Conservation (phyloP, 37 sponge, comb jelly and placozoan genomes). For the Theonella swinhoei region DNA sequence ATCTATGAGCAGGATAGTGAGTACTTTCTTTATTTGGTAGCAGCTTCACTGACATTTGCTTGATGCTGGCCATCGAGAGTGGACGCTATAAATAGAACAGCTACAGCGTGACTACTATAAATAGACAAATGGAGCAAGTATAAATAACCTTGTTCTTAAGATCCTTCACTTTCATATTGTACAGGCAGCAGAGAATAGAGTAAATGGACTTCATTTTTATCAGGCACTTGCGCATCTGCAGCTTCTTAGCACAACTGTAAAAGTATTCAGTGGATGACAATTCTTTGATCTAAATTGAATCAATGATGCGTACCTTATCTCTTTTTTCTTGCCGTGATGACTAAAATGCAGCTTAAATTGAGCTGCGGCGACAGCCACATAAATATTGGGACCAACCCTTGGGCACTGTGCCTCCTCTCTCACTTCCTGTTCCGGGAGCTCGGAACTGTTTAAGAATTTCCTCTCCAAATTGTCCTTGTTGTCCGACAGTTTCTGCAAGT, state of each 20-base stretch:
- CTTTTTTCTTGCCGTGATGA: not conserved
- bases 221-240: not conserved
- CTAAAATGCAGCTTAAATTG: conserved; percentile 20
- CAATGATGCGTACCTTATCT: not conserved
- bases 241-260: not conserved
- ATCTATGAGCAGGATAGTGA: not conserved
- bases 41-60: not conserved
- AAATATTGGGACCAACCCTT: conserved; percentile 13
- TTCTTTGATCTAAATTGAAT: no score
- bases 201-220: conserved; percentile 55
- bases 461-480: not conserved
- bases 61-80: not conserved
- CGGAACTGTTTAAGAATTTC: not conserved
- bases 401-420: not conserved
- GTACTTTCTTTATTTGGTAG: not conserved
- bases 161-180: conserved; percentile 61
- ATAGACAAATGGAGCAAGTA: no score
- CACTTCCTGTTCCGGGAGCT: not conserved
- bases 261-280: no score
- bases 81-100: not conserved
- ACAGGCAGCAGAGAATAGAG: conserved; percentile 53
- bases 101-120: not conserved
- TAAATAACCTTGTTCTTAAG: conserved; percentile 48
- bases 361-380: conserved; percentile 21
- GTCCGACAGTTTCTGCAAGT: not conserved